phyloP scores from a whole-genome alignment of 2,888 invertebrate genomes.

The Noctua janthe region DNA sequence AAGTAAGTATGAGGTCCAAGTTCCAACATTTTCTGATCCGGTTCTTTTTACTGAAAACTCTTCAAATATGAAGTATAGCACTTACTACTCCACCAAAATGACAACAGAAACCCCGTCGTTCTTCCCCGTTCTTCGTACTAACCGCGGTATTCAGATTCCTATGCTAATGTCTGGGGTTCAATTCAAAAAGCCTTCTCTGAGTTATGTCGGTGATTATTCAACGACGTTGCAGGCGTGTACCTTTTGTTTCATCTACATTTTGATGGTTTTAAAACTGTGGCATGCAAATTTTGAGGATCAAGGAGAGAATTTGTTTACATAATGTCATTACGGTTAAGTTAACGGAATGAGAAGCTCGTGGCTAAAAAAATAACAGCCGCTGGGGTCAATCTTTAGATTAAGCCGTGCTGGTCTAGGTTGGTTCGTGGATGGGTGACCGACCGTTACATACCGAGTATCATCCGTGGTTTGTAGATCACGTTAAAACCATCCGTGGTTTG shows the following conservation, averaged over 20 bases:
- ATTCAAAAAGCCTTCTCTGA: slow-evolving; percentile 60
- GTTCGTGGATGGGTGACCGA: too few relatives aligned
- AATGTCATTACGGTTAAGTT: slow-evolving; percentile 15
- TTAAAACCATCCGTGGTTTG: too few relatives aligned
- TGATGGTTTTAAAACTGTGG: slow-evolving; percentile 36
- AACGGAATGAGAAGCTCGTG: not conserved
- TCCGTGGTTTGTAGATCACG: too few relatives aligned
- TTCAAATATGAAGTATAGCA: not conserved
- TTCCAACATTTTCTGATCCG: not conserved
- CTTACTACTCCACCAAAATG: not conserved
- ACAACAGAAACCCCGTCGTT: slow-evolving; percentile 1
- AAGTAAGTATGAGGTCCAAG: not conserved
- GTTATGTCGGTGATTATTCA: slow-evolving; percentile 65
- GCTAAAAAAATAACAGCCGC: not conserved
- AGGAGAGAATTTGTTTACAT: slow-evolving; percentile 41
- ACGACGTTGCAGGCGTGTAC: slow-evolving; percentile 42
- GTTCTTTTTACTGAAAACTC: not conserved
- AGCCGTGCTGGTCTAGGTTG: too few relatives aligned
- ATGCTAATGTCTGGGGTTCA: slow-evolving; percentile 59
- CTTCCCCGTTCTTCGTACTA: not conserved
- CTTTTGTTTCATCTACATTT: slow-evolving; percentile 39
- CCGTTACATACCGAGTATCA: too few relatives aligned
- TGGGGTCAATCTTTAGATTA: not conserved
- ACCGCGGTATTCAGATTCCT: slow-evolving; percentile 47
- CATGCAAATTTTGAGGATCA: slow-evolving; percentile 49